Evolutionary conservation across 2,113 vertebrate genomes (phyloP).

Genomic region (Paracanthobrama guichenoti): DNA sequence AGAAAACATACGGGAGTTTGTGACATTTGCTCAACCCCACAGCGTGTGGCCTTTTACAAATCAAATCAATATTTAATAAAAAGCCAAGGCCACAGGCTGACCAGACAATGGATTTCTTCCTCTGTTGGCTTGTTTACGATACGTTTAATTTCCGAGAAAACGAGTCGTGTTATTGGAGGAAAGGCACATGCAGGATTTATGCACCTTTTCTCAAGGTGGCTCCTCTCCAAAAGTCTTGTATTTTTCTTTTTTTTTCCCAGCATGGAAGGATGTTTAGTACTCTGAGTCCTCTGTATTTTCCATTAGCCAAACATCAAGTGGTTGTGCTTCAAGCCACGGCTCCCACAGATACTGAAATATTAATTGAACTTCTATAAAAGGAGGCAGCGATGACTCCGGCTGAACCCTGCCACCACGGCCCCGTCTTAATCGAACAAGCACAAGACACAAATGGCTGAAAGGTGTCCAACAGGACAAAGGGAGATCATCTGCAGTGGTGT

Average conservation of each 20-base stretch:
- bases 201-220: slow-evolving; percentile 57
- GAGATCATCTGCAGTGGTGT: not conserved
- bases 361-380: slow-evolving; percentile 63
- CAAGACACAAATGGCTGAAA: slow-evolving; percentile 83
- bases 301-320: slow-evolving; percentile 65
- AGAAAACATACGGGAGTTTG: slow-evolving; percentile 57
- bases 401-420: slow-evolving; percentile 51
- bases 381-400: slow-evolving; percentile 48
- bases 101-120: slow-evolving; percentile 62
- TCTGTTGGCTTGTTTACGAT: slow-evolving; percentile 68
- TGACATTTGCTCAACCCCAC: slow-evolving; percentile 70
- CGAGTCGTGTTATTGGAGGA: slow-evolving; percentile 61
- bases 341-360: slow-evolving; percentile 67
- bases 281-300: slow-evolving; percentile 52
- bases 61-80: slow-evolving; percentile 78
- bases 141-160: slow-evolving; percentile 63
- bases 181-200: slow-evolving; percentile 68
- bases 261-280: slow-evolving; percentile 60
- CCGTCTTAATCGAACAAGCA: slow-evolving; percentile 75
- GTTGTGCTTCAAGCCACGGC: slow-evolving; percentile 57
- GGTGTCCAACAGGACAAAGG: slow-evolving; percentile 78
- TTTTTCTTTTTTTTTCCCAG: slow-evolving; percentile 1
- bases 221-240: slow-evolving; percentile 52
- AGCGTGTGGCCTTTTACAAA: slow-evolving; percentile 75
- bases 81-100: slow-evolving; percentile 64